Evolutionary conservation across 2,113 vertebrate species (phyloP).

Genomic region (Apistogramma diplotaenia): DNA sequence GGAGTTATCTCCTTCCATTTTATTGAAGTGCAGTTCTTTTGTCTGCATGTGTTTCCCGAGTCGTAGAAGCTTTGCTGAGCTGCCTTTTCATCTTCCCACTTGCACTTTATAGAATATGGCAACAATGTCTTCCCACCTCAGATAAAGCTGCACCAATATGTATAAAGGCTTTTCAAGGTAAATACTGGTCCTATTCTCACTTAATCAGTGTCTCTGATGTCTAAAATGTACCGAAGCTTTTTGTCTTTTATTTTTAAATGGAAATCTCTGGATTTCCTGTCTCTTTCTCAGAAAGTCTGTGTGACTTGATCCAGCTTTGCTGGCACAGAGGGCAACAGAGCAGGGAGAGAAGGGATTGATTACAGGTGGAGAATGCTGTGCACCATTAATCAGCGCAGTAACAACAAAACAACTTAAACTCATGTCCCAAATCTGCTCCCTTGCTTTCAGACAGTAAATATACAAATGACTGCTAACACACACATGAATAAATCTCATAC

Average conservation of each 20-base stretch:
- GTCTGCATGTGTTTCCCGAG: not conserved
- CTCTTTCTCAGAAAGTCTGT: not conserved
- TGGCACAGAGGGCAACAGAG: slow-evolving; percentile 26
- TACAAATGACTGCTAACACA: not conserved
- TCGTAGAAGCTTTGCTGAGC: not conserved
- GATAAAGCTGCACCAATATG: not conserved
- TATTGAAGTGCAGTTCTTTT: not conserved
- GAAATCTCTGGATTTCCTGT: slow-evolving; percentile 42
- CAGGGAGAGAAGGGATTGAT: slow-evolving; percentile 32
- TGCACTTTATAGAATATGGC: no score
- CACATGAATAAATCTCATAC: not conserved
- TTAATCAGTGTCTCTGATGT: not conserved
- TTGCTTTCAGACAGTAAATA: not conserved
- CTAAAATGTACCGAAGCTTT: not conserved
- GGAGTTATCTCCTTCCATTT: not conserved
- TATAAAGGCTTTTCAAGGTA: not conserved
- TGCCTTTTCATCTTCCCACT: not conserved
- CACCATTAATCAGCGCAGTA: slow-evolving; percentile 70
- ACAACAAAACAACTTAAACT: slow-evolving; percentile 70
- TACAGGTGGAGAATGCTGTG: slow-evolving; percentile 45
- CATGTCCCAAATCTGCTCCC: not conserved
- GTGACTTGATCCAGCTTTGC: slow-evolving; percentile 3
- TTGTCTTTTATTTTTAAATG: slow-evolving; percentile 51
- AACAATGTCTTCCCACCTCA: not conserved
- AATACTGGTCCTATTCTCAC: not conserved